These are phyloP conservation scores for Drosophila conformis DNA, from an alignment of 2,888 invertebrate genomes.

Conservation along the genomic window DNA sequence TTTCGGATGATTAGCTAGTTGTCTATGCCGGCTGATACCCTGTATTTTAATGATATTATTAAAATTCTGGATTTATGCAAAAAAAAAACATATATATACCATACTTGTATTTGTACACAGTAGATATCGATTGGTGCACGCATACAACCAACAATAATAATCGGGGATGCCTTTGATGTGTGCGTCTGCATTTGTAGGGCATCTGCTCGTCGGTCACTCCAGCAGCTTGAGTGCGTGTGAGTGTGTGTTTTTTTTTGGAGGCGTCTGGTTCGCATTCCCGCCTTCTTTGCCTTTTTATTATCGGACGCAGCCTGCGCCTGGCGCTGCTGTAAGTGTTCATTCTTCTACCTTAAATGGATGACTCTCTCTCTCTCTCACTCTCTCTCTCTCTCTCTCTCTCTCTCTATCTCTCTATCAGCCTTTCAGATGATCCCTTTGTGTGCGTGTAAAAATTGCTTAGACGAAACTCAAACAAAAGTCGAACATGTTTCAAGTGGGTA, in stretches of 20 bases:
- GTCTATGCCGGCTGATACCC: slow-evolving; percentile 14
- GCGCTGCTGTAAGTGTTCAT: slow-evolving; percentile 61
- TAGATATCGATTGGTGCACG: not conserved
- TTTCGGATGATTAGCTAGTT: not conserved
- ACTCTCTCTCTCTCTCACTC: slow-evolving; percentile 14
- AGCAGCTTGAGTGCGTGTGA: not conserved
- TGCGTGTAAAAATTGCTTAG: slow-evolving; percentile 51
- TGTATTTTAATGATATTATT: not conserved
- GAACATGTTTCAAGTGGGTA: slow-evolving; percentile 68
- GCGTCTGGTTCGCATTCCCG: slow-evolving; percentile 54
- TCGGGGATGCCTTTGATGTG: too few relatives aligned
- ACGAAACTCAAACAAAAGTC: slow-evolving; percentile 52
- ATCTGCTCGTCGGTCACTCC: not conserved
- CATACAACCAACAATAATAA: too few relatives aligned
- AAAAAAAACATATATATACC: too few relatives aligned
- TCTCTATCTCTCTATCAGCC: not conserved
- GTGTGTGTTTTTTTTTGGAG: slow-evolving; percentile 24
- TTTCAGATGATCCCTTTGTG: not conserved
- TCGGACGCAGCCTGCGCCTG: slow-evolving; percentile 45
- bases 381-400: not conserved
- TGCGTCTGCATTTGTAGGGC: not conserved
- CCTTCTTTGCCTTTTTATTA: slow-evolving; percentile 46
- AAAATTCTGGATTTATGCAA: too few relatives aligned
- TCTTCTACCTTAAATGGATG: slow-evolving; percentile 60
- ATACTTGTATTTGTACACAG: not conserved